A percentile compares a stretch with the other conserved stretches of the same genome.
Evolutionary conservation across 2,797 vertebrate genomes (phyloP).

Genomic region (Sebastes kiyomatsui): DNA sequence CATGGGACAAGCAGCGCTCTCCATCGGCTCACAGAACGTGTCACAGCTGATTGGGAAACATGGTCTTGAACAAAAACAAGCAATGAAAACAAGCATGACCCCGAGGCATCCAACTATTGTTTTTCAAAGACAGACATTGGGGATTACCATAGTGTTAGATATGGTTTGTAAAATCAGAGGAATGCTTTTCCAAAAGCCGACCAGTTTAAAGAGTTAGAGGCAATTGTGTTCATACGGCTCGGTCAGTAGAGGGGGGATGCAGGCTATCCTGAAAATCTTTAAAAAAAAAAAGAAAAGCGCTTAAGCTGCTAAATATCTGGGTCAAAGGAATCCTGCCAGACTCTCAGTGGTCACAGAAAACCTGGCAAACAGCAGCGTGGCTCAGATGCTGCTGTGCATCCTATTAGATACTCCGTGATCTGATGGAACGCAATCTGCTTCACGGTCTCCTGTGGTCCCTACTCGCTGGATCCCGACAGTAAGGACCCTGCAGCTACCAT

Average conservation of each 20-base stretch:
- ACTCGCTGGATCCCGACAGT: constrained; percentile 29
- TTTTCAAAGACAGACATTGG: constrained; percentile 20
- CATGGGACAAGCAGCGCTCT: constrained; percentile 41
- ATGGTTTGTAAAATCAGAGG: constrained; percentile 28
- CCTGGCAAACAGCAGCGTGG: constrained; percentile 47
- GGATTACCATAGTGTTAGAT: constrained; percentile 36
- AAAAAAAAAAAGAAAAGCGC: constrained; percentile 42
- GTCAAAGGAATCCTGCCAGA: constrained; percentile 66
- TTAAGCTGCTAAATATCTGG: constrained; percentile 73
- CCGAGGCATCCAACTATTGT: neutral
- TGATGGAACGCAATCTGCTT: constrained; percentile 71
- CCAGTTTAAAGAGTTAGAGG: constrained; percentile 21
- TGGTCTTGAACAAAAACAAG: constrained; percentile 27
- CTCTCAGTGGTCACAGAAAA: constrained; percentile 59
- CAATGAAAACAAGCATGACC: constrained; percentile 19
- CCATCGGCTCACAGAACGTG: constrained; percentile 36
- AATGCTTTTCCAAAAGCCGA: constrained; percentile 4
- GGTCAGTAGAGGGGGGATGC: constrained; percentile 22
- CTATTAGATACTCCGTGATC: constrained; percentile 56
- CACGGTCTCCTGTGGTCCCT: constrained; percentile 55
- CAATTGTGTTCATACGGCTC: constrained; percentile 12
- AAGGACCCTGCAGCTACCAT: constrained; percentile 51
- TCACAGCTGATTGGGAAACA: constrained; percentile 57
- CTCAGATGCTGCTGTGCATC: constrained; percentile 61
- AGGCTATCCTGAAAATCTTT: constrained; percentile 50